Base-by-base conservation (phyloP, 1,140 invertebrate genomes). In the Diuraphis noxia region DNA sequence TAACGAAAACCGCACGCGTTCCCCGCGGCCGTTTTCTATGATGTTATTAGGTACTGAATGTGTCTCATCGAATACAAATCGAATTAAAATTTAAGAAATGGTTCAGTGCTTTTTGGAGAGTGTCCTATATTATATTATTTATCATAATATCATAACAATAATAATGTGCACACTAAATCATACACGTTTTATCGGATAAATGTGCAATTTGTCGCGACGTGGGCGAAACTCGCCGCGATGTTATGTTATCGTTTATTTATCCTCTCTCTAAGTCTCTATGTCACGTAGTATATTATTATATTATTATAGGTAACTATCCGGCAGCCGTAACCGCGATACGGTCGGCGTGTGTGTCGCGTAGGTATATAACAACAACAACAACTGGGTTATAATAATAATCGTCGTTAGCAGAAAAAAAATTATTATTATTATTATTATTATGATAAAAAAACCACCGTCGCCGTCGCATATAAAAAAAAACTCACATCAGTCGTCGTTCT, bases 161-260 rank as follows among this genome's bases (percentile, higher is more conserved):
- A 49, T 49, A 49, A 23, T 21, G 2, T n/a, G 56, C 30, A n/a
- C 30, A 72, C 56, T 30, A 17, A 17, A n/a, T 72, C 56, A 17
- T 72, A 72, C 1, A 30, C 9, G 34, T 49, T 86, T 86, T 86
- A 38, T 86, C 23, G 84, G 21, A 40, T 77, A 77, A 77, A 77
- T 34, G 34, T 85, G 86, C 86, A 63, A 88, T 88, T 88, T 88
- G 86, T 88, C 86, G 13, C 49, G 25, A 63, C 25, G 49, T 63
- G 86, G 49, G 86, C 49, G 86, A 88, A 63, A 63, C 52, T 52
- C 38, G 13, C 36, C 86, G 86, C 52, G 86, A 63, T 52, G 52
- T 88, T 49, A 34, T 85, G 36, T 49, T 49, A 49, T 82, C 38
- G 79, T 23, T 5, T 82, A 82, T 43, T 9, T 41, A 17, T 19